Conservation (phyloP, 2,888 invertebrate genomes). For the Pyrrhosoma nymphula region DNA sequence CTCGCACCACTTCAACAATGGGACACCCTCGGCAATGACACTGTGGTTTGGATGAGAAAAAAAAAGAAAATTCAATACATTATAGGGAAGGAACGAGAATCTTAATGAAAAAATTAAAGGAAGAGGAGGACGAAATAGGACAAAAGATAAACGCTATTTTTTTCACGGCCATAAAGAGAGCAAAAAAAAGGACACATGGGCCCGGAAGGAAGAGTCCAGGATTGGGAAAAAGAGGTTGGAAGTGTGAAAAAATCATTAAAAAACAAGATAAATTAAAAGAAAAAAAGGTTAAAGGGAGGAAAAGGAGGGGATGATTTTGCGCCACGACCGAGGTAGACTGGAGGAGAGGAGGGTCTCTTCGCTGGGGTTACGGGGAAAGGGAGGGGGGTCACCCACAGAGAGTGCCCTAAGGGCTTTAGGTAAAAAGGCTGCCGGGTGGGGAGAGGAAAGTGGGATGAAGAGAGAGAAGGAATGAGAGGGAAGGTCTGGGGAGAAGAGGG, state of each 20-base stretch:
- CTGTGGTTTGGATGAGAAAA: background rate
- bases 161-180: background rate
- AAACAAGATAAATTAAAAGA: background rate
- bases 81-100: background rate
- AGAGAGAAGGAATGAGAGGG: background rate
- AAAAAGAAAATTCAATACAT: background rate
- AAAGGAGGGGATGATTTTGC: background rate
- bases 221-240: conserved; percentile 4
- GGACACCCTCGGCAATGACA: background rate
- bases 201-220: conserved; percentile 7
- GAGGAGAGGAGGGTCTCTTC: background rate
- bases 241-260: background rate
- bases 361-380: background rate
- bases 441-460: background rate
- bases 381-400: background rate
- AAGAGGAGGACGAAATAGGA: background rate
- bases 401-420: background rate
- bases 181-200: background rate
- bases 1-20: background rate
- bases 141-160: background rate
- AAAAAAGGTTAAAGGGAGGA: background rate
- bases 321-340: background rate
- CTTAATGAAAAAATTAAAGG: background rate
- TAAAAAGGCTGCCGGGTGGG: background rate
- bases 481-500: background rate